These are phyloP conservation scores for Halisarca cf. caerulea DNA, from an alignment of 37 sponge, comb jelly and placozoan genomes.

Conservation along the genomic window DNA sequence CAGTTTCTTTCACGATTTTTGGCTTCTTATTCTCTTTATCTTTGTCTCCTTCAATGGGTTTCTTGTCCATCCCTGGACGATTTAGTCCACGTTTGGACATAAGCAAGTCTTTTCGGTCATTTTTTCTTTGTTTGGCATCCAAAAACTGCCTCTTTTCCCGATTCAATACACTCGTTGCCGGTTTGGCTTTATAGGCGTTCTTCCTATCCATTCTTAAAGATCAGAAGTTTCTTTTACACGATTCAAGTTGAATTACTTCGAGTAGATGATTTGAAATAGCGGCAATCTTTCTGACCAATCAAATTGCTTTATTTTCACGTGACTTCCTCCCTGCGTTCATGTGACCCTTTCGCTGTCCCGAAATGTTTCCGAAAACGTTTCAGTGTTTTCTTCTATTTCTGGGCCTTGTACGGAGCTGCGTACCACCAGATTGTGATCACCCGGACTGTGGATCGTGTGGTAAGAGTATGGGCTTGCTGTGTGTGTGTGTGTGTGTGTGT, in stretches of 20 bases:
- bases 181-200: constrained; percentile 1
- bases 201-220: background rate
- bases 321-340: background rate
- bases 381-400: background rate
- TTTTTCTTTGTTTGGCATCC: background rate
- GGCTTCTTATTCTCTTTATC: background rate
- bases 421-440: constrained; percentile 84
- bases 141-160: background rate
- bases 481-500: too few relatives aligned
- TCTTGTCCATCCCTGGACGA: background rate
- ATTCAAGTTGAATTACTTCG: too few relatives aligned
- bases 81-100: background rate
- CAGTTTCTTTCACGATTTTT: background rate
- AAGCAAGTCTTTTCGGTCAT: background rate
- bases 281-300: constrained; percentile 2
- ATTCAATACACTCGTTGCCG: background rate
- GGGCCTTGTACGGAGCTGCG: constrained; percentile 34
- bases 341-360: background rate
- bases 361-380: background rate
- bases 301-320: background rate
- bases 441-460: constrained; percentile 87
- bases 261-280: too few relatives aligned
- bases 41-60: background rate
- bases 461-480: background rate
- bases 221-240: too few relatives aligned